phyloP scores from a whole-genome alignment of 2,888 invertebrate genomes.

The Andrena dorsata region DNA sequence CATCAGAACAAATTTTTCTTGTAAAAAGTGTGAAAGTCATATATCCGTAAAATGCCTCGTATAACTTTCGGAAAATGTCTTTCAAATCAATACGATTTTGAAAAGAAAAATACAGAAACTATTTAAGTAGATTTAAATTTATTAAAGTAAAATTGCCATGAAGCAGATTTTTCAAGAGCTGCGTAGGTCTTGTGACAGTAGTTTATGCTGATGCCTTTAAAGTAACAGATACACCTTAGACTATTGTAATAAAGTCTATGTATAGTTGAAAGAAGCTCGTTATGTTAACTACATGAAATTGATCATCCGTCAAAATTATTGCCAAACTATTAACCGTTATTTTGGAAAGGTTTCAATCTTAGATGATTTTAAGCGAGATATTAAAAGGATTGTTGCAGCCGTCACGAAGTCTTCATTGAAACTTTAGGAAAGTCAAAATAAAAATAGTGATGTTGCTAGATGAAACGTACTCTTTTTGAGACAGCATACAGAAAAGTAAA shows the following conservation, averaged over 20 bases:
- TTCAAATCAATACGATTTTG: slow-evolving; percentile 42
- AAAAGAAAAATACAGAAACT: slow-evolving; percentile 43
- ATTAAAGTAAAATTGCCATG: slow-evolving; percentile 43
- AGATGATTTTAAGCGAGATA: slow-evolving; percentile 51
- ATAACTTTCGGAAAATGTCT: slow-evolving; percentile 46
- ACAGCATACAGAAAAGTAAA: slow-evolving; percentile 52
- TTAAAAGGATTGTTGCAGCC: slow-evolving; percentile 41
- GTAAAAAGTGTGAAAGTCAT: slow-evolving; percentile 57
- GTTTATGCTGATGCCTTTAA: slow-evolving; percentile 68
- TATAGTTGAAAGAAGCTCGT: slow-evolving; percentile 45
- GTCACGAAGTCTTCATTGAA: slow-evolving; percentile 57
- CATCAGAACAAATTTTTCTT: slow-evolving; percentile 53
- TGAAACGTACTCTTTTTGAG: slow-evolving; percentile 65
- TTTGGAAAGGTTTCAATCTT: slow-evolving; percentile 42
- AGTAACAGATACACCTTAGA: slow-evolving; percentile 56
- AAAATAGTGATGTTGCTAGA: slow-evolving; percentile 55
- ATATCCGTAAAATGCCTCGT: slow-evolving; percentile 48
- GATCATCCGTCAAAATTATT: slow-evolving; percentile 50
- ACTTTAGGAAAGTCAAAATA: slow-evolving; percentile 54
- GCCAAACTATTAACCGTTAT: slow-evolving; percentile 43
- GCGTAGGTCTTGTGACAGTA: slow-evolving; percentile 42
- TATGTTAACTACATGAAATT: slow-evolving; percentile 60
- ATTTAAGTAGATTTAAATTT: slow-evolving; percentile 41
- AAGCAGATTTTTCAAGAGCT: slow-evolving; percentile 46
- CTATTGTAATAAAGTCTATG: slow-evolving; percentile 61